These are phyloP conservation scores for Harpagus bidentatus DNA, from an alignment of 2,113 vertebrate species.

Conservation along the genomic window DNA sequence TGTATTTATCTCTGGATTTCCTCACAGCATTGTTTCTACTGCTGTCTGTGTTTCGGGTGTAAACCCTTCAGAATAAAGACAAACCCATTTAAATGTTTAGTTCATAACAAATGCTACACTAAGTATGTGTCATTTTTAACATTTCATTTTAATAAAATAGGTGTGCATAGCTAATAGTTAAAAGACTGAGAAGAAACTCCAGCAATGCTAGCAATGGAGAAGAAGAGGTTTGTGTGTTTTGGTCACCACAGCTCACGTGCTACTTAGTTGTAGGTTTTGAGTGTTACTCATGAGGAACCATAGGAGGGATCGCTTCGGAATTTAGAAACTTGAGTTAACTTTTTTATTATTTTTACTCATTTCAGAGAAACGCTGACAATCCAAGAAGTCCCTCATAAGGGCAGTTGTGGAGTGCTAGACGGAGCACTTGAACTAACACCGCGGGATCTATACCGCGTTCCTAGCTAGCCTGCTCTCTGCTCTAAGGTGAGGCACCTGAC, in stretches of 20 bases:
- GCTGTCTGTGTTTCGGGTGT: neutral
- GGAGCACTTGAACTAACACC: accelerated
- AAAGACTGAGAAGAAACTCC: neutral
- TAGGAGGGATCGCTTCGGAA: neutral
- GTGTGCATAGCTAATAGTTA: no score
- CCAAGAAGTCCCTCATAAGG: neutral
- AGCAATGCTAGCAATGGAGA: neutral
- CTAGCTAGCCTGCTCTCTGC: neutral
- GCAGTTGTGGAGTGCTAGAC: neutral
- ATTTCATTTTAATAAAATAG: neutral
- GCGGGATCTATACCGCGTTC: accelerated
- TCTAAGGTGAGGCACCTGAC: neutral
- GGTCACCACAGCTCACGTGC: accelerated
- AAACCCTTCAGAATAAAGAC: neutral
- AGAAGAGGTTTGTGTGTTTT: accelerated
- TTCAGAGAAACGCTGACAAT: neutral
- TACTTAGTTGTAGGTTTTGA: neutral
- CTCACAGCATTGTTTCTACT: neutral
- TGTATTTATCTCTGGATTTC: neutral
- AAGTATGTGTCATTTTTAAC: no score
- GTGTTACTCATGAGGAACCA: accelerated
- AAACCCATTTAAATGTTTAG: neutral
- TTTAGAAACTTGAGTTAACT: neutral
- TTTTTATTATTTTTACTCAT: neutral
- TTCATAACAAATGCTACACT: accelerated